Conservation (phyloP, 2,888 invertebrate species). For the Nasonia oneida region DNA sequence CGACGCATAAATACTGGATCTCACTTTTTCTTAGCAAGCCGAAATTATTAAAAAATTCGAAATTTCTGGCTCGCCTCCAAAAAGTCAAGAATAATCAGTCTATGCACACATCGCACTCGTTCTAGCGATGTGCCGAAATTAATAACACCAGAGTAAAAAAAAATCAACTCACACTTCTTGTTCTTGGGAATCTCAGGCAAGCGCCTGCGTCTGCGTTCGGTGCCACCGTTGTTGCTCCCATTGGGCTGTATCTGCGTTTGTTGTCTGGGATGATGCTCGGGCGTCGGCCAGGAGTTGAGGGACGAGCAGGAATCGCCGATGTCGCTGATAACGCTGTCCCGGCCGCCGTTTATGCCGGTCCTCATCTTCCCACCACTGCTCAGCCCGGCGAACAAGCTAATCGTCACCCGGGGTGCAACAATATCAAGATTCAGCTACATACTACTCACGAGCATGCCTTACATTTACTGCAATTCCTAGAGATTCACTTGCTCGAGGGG, state of each 20-base stretch:
- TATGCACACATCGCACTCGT: too few relatives aligned
- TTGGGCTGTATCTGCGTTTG: constrained; percentile 78
- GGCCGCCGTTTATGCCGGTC: constrained; percentile 67
- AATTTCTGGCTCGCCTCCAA: too few relatives aligned
- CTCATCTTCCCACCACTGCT: constrained; percentile 66
- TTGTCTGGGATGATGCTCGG: constrained; percentile 72
- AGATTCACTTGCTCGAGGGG: neutral
- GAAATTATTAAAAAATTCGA: too few relatives aligned
- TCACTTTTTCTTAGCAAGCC: too few relatives aligned
- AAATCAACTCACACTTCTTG: constrained; percentile 87
- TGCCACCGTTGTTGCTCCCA: constrained; percentile 61
- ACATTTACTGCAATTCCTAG: neutral
- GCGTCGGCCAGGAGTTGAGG: constrained; percentile 74
- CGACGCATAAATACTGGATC: too few relatives aligned
- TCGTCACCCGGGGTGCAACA: constrained; percentile 68
- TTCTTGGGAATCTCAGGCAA: constrained; percentile 94
- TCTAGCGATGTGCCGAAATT: too few relatives aligned
- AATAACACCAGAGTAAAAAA: neutral
- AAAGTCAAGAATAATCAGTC: too few relatives aligned
- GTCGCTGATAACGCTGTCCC: constrained; percentile 76
- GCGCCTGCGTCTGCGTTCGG: constrained; percentile 88
- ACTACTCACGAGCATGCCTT: constrained; percentile 56
- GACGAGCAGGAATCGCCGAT: constrained; percentile 75
- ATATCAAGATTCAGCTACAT: constrained; percentile 50
- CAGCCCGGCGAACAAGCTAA: constrained; percentile 78